A percentile compares a stretch with the other conserved stretches of the same genome.
Evolutionary conservation across 2,113 vertebrate species (phyloP).

Genomic region (Solenodon paradoxus): DNA sequence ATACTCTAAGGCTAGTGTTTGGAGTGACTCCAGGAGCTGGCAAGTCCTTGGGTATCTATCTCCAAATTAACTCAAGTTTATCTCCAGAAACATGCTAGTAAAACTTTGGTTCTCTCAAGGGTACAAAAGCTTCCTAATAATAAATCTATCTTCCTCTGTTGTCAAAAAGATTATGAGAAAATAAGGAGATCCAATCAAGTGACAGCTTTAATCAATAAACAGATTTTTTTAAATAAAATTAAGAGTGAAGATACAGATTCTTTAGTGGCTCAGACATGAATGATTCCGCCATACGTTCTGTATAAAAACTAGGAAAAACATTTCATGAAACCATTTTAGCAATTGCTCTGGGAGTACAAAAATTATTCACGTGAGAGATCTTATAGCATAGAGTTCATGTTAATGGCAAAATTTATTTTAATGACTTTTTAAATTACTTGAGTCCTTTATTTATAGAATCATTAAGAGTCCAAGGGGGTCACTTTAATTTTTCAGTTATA

Average conservation of each 20-base stretch:
- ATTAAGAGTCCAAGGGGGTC: constrained; percentile 46
- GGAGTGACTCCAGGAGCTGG: not conserved
- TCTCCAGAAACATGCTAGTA: not conserved
- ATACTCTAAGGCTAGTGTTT: not conserved
- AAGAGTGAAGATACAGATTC: not conserved
- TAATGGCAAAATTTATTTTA: constrained; percentile 41
- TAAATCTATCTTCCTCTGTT: not conserved
- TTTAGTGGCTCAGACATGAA: not conserved
- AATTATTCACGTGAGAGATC: not conserved
- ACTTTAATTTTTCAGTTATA: constrained; percentile 54
- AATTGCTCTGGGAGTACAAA: not conserved
- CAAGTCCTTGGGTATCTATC: not conserved
- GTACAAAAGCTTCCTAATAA: not conserved
- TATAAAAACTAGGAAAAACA: not conserved
- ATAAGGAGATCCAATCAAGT: not conserved
- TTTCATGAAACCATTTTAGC: not conserved
- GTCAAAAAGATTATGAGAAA: not conserved
- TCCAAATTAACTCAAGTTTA: not conserved
- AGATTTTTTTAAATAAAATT: not conserved
- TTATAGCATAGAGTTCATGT: not conserved
- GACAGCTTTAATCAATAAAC: not conserved
- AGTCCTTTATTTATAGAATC: constrained; percentile 49
- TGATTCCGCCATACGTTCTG: not conserved
- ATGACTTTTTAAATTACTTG: constrained; percentile 51
- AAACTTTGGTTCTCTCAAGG: not conserved